phyloP scores from a whole-genome alignment of 2,113 vertebrate species.

The Dasyurus viverrinus region DNA sequence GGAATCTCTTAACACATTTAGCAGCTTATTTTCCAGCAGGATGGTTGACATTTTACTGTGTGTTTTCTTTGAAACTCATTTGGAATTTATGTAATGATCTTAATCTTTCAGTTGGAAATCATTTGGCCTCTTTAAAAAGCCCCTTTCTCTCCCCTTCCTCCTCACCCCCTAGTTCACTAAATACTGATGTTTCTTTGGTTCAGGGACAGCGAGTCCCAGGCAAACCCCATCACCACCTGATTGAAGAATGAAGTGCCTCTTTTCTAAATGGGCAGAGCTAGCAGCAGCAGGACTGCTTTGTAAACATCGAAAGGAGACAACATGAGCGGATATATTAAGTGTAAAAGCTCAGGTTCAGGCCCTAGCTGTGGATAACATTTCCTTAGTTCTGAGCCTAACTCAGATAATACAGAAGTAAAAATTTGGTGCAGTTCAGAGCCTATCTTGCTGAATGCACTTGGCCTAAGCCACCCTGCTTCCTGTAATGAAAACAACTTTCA shows the following conservation, averaged over 20 bases:
- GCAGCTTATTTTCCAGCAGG: slow-evolving; percentile 29
- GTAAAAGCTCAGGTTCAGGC: neutral
- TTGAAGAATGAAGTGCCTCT: neutral
- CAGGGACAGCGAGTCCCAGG: neutral
- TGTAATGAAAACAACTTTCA: neutral
- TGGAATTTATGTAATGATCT: slow-evolving; percentile 23
- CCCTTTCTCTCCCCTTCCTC: no score
- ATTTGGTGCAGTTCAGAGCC: neutral
- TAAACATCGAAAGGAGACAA: neutral
- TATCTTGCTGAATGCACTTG: neutral
- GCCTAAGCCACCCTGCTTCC: neutral
- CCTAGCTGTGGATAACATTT: no score
- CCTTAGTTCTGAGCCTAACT: neutral
- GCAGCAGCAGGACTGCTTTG: neutral
- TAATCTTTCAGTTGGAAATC: neutral
- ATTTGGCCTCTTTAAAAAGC: slow-evolving; percentile 20
- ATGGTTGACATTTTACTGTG: slow-evolving; percentile 12
- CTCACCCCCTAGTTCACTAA: neutral
- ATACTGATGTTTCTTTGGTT: neutral
- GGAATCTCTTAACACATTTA: neutral
- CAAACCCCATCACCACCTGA: neutral
- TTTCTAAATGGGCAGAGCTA: neutral
- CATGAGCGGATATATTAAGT: neutral
- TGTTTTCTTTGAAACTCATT: slow-evolving; percentile 27
- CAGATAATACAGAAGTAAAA: neutral